These are phyloP conservation scores for Apocheima hispidaria DNA, from an alignment of 2,888 invertebrate genomes.

Conservation along the genomic window DNA sequence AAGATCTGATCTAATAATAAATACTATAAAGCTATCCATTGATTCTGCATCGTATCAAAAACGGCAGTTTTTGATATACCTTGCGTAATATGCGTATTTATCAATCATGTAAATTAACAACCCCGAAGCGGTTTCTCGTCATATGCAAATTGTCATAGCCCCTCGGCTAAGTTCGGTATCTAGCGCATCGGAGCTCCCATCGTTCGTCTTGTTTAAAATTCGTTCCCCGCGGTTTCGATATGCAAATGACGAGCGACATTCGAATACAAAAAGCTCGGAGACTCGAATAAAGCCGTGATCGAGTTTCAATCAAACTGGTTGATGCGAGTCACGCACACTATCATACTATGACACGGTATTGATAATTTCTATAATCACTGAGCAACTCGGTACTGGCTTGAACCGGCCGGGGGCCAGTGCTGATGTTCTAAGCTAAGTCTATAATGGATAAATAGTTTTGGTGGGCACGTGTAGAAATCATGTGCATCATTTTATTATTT, in stretches of 20 bases:
- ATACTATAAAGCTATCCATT: too few relatives aligned
- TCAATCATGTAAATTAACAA: slow-evolving; percentile 56
- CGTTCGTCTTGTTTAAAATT: slow-evolving; percentile 79
- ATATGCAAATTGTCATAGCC: slow-evolving; percentile 75
- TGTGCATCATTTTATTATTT: too few relatives aligned
- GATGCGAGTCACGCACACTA: slow-evolving; percentile 19
- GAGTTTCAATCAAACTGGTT: slow-evolving; percentile 4
- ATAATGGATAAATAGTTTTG: too few relatives aligned
- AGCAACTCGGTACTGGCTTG: too few relatives aligned
- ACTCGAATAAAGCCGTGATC: slow-evolving; percentile 54
- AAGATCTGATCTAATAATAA: too few relatives aligned
- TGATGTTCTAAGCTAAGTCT: too few relatives aligned
- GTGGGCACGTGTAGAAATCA: too few relatives aligned
- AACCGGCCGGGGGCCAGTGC: too few relatives aligned
- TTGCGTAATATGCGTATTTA: not conserved
- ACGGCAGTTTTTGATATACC: not conserved
- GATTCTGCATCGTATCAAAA: not conserved
- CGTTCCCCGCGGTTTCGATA: slow-evolving; percentile 78
- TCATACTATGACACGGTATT: not conserved
- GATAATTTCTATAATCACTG: not conserved
- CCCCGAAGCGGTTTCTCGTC: slow-evolving; percentile 60
- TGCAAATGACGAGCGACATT: slow-evolving; percentile 83
- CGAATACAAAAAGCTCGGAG: slow-evolving; percentile 85
- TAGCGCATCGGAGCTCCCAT: slow-evolving; percentile 69
- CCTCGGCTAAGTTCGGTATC: slow-evolving; percentile 62